Conservation (phyloP, 2,113 vertebrate genomes). For the Pavo muticus region DNA sequence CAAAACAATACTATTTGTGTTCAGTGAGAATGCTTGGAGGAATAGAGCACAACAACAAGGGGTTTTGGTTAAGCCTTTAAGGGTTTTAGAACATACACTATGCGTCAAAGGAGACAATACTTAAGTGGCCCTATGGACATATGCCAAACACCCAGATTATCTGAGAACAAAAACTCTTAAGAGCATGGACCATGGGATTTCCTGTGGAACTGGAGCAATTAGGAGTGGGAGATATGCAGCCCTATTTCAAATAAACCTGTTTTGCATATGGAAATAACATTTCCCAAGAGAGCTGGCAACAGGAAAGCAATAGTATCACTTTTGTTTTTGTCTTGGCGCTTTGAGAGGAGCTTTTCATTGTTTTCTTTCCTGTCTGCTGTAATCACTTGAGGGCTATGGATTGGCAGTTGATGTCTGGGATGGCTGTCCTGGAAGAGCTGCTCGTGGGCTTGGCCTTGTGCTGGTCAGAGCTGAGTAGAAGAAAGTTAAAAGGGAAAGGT, state of each 20-base stretch:
- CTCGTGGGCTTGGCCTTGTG: background rate
- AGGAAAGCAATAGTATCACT: background rate
- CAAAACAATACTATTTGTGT: background rate
- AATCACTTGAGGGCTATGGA: background rate
- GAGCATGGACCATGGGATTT: background rate
- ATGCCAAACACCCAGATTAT: constrained; percentile 17
- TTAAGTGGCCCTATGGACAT: background rate
- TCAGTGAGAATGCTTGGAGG: background rate
- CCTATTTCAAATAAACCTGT: background rate
- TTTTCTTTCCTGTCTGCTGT: background rate
- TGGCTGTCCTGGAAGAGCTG: background rate
- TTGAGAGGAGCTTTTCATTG: background rate
- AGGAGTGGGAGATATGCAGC: background rate
- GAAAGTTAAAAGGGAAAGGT: background rate
- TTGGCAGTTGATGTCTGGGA: background rate
- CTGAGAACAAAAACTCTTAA: background rate
- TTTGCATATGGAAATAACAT: background rate
- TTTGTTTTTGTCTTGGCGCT: background rate
- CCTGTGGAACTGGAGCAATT: background rate
- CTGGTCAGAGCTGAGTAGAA: background rate
- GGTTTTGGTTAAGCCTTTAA: background rate
- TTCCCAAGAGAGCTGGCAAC: no score
- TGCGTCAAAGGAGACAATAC: background rate
- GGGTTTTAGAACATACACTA: background rate
- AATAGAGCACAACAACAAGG: background rate